phyloP scores from a whole-genome alignment of 2,888 invertebrate genomes.

The Rhagium mordax region DNA sequence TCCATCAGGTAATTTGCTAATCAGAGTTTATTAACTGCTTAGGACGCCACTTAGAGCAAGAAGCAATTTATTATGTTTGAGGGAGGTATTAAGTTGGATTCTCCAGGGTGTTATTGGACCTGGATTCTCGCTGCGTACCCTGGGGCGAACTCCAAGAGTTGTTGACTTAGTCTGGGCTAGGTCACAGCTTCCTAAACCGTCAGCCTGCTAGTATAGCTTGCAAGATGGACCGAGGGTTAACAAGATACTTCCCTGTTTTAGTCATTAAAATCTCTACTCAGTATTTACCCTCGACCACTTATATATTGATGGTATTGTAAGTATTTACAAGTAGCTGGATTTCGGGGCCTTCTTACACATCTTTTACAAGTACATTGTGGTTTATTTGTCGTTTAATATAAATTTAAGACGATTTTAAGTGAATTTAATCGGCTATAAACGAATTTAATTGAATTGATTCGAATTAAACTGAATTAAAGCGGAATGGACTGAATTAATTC shows the following conservation, averaged over 20 bases:
- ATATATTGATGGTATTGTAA: neutral
- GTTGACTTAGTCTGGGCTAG: neutral
- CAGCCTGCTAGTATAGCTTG: neutral
- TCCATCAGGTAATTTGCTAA: neutral
- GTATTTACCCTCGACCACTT: neutral
- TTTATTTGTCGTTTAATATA: too few relatives aligned
- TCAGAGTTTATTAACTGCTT: conserved; percentile 6
- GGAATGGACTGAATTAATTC: too few relatives aligned
- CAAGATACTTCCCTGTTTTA: neutral
- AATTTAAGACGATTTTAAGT: too few relatives aligned
- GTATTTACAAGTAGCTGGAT: neutral
- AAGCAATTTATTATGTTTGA: conserved; percentile 31
- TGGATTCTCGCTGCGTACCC: neutral
- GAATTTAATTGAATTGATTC: too few relatives aligned
- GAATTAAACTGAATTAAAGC: too few relatives aligned
- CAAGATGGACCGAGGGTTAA: neutral
- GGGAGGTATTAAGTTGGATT: conserved; percentile 23
- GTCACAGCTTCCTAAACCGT: neutral
- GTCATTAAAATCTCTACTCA: neutral
- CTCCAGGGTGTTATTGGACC: conserved; percentile 18
- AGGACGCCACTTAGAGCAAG: neutral
- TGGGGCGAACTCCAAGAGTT: neutral
- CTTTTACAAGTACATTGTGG: too few relatives aligned
- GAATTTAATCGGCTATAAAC: too few relatives aligned
- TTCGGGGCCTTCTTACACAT: too few relatives aligned